Percentiles rank a stretch among this genome's conserved stretches.
Evolutionary conservation across 1,140 invertebrate genomes (phyloP).

Genomic region (Cecropterus lyciades): DNA sequence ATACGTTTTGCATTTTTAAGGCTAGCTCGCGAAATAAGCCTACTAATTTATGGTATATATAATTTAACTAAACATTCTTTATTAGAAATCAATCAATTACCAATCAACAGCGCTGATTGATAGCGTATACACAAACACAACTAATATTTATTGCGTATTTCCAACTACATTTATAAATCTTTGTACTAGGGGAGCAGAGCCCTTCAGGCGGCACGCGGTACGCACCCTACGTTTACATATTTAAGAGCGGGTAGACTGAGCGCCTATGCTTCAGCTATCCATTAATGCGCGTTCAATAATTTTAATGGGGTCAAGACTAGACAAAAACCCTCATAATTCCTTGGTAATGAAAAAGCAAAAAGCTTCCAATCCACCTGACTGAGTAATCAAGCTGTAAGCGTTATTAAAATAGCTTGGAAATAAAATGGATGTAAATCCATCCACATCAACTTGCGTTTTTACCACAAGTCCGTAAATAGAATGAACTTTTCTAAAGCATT

Average conservation of each 20-base stretch:
- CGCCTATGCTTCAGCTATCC: constrained; percentile 9
- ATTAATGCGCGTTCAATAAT: constrained; percentile 18
- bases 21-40: no score
- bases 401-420: background rate
- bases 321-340: constrained; percentile 8
- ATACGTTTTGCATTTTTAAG: no score
- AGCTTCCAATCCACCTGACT: background rate
- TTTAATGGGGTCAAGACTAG: constrained; percentile 20
- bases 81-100: no score
- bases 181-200: constrained; percentile 14
- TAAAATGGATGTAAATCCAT: background rate
- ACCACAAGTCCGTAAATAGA: background rate
- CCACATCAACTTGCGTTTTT: background rate
- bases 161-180: constrained; percentile 10
- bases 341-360: constrained; percentile 7
- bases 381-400: background rate
- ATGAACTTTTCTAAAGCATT: no score
- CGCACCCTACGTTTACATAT: constrained; percentile 18
- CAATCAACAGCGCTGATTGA: no score
- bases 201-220: constrained; percentile 1
- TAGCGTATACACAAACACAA: no score
- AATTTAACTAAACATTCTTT: no score
- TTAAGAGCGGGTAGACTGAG: constrained; percentile 5
- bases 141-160: background rate
- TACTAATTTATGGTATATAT: no score